A percentile compares a stretch with the other conserved stretches of the same genome.
Conservation (phyloP, 2,888 invertebrate species). For the Corbicula japonica region DNA sequence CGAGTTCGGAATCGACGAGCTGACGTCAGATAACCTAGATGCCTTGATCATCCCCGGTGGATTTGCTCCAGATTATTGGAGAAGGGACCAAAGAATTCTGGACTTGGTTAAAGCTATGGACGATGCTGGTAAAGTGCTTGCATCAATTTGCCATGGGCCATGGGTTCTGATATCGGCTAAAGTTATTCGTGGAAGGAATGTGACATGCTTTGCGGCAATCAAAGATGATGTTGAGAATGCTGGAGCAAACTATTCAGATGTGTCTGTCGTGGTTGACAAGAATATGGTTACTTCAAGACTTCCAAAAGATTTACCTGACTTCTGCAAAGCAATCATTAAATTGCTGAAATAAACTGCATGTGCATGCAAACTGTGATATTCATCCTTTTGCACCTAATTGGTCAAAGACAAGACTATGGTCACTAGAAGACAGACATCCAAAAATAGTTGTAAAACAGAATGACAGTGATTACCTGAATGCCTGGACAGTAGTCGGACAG, state of each 20-base stretch:
- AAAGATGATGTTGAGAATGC: slow-evolving; percentile 84
- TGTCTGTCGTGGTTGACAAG: slow-evolving; percentile 80
- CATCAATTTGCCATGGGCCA: slow-evolving; percentile 81
- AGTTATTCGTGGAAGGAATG: slow-evolving; percentile 74
- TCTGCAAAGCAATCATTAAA: slow-evolving; percentile 77
- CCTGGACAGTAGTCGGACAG: too few species aligned
- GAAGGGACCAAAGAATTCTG: slow-evolving; percentile 78
- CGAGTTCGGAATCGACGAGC: slow-evolving; percentile 56
- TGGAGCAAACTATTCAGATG: slow-evolving; percentile 78
- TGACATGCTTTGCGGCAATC: slow-evolving; percentile 79
- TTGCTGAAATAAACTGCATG: slow-evolving; percentile 45
- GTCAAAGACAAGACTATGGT: too few species aligned
- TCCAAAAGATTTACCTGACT: slow-evolving; percentile 81
- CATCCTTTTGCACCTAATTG: too few species aligned
- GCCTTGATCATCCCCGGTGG: slow-evolving; percentile 83
- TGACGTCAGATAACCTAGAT: slow-evolving; percentile 63
- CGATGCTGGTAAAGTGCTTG: slow-evolving; percentile 75
- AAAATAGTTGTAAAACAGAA: too few species aligned
- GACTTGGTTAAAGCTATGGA: slow-evolving; percentile 76
- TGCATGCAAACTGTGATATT: too few species aligned
- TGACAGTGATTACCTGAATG: too few species aligned
- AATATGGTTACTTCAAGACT: slow-evolving; percentile 81
- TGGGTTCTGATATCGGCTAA: slow-evolving; percentile 83
- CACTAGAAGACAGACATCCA: too few species aligned
- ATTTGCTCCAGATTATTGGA: slow-evolving; percentile 82